Percentiles rank a stretch among this genome's conserved stretches.
phyloP scores from a whole-genome alignment of 2,113 vertebrate genomes.

The Oenanthe oenanthe region DNA sequence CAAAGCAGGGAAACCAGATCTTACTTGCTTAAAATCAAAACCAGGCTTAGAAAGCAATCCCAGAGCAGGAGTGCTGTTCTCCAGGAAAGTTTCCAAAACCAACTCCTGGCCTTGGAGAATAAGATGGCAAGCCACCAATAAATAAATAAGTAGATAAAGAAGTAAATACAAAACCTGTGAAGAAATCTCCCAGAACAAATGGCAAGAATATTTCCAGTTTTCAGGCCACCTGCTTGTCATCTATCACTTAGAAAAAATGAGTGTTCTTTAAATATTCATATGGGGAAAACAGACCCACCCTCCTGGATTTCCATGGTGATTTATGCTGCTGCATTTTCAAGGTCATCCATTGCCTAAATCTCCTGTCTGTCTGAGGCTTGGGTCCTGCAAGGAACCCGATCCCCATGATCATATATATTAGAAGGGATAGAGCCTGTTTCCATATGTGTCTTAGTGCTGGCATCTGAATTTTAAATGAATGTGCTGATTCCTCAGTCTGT shows the following conservation, averaged over 20 bases:
- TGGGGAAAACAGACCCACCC: constrained; percentile 55
- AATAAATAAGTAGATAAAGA: constrained; percentile 68
- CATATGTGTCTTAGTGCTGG: constrained; percentile 41
- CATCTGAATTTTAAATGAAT: constrained; percentile 60
- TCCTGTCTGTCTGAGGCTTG: constrained; percentile 35
- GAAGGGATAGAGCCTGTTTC: constrained; percentile 36
- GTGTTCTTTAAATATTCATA: constrained; percentile 56
- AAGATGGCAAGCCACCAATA: constrained; percentile 64
- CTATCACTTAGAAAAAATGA: constrained; percentile 60
- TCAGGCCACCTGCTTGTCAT: constrained; percentile 67
- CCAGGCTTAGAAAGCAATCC: constrained; percentile 39
- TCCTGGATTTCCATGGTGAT: constrained; percentile 47
- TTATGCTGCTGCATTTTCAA: constrained; percentile 50
- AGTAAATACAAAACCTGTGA: constrained; percentile 54
- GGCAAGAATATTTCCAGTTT: constrained; percentile 46
- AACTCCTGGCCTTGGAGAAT: constrained; percentile 49
- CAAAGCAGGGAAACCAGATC: constrained; percentile 22
- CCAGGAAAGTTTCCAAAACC: constrained; percentile 57
- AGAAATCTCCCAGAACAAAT: constrained; percentile 56
- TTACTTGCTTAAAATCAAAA: constrained; percentile 55
- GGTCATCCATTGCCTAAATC: constrained; percentile 58
- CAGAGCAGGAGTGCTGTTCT: not conserved
- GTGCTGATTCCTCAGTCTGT: constrained; percentile 42
- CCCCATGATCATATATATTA: constrained; percentile 49
- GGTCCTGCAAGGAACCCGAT: constrained; percentile 43